Evolutionary conservation across 2,113 vertebrate species (phyloP), one percentile per base, ranked within the genome.

Genomic region (Cyanistes caeruleus): DNA sequence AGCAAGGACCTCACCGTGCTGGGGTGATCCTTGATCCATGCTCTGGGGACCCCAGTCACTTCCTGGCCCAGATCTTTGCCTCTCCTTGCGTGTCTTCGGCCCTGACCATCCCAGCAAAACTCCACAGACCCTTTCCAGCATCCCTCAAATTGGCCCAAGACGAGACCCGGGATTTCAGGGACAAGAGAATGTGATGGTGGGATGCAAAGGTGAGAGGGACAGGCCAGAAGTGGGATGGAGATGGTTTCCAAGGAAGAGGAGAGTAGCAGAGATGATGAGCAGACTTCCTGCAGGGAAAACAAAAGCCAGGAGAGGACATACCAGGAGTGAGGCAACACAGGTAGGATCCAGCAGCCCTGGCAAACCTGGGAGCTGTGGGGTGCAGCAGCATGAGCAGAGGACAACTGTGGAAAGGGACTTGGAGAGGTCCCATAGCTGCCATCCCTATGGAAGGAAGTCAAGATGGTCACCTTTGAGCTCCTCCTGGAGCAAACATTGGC

Each of bases 141-240:
- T 78, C 51, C 55, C 27, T 81, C 41, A 31, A 84, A 37, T 8
- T 17, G n/a, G 9, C 10, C 28, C 52, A 37, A 31, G 53, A 33
- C 0, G 2, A 48, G 48, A 41, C 0, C 0, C 16, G 43, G 25
- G 27, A 15, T 46, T 37, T 67, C 1, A 3, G 43, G 69, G n/a
- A 31, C 25, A 52, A 28, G 24, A 43, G 44, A 43, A 85, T 14
- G 49, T 19, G 68, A 44, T 8, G 51, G 63, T 43, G 30, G 51
- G 51, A 82, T 5, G 3, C 13, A 22, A 51, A 44, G 41, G 31
- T 51, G 59, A 78, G 25, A 48, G 31, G 21, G 30, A 59, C 1
- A 2, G 5, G 28, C 28, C 60, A 56, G 18, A 56, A 20, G 6
- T 8, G 20, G 46, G 64, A 52, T 18, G n/a, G 67, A 83, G 25